phyloP scores from a whole-genome alignment of 2,113 vertebrate species.

The Sphyrna mokarran region DNA sequence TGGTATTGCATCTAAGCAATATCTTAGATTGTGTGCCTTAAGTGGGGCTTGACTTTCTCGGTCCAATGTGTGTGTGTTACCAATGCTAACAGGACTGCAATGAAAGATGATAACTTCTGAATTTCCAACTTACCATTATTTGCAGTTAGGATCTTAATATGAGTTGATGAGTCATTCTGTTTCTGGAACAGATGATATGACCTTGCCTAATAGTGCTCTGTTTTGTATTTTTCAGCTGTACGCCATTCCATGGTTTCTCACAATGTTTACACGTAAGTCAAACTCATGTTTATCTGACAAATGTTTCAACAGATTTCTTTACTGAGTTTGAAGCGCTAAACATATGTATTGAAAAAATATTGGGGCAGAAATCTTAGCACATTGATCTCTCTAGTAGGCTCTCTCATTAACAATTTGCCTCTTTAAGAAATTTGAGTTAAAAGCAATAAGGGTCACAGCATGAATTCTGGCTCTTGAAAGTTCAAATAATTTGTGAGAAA shows the following conservation, averaged over 20 bases:
- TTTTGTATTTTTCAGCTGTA: constrained; percentile 69
- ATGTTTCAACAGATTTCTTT: neutral
- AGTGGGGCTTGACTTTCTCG: neutral
- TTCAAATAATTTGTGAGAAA: neutral
- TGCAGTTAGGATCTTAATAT: constrained; percentile 1
- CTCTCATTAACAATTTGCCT: neutral
- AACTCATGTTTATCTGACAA: constrained; percentile 35
- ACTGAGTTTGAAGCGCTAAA: neutral
- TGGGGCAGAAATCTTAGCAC: neutral
- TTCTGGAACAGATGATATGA: neutral
- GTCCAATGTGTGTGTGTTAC: neutral
- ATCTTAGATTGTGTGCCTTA: neutral
- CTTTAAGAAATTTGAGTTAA: neutral
- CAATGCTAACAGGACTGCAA: constrained; percentile 41
- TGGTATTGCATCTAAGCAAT: neutral
- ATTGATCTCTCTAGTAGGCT: neutral
- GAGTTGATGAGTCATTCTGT: neutral
- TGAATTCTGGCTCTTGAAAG: neutral
- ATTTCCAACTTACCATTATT: constrained; percentile 33
- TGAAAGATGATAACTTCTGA: constrained; percentile 44
- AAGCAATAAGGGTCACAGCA: neutral
- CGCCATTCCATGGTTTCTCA: constrained; percentile 97
- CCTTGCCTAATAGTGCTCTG: constrained; percentile 34
- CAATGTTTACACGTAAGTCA: constrained; percentile 98
- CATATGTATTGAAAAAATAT: neutral